Evolutionary conservation across 1,140 invertebrate genomes (phyloP), one percentile per base, ranked within the genome.

Genomic region (Rhopalosiphum maidis): DNA sequence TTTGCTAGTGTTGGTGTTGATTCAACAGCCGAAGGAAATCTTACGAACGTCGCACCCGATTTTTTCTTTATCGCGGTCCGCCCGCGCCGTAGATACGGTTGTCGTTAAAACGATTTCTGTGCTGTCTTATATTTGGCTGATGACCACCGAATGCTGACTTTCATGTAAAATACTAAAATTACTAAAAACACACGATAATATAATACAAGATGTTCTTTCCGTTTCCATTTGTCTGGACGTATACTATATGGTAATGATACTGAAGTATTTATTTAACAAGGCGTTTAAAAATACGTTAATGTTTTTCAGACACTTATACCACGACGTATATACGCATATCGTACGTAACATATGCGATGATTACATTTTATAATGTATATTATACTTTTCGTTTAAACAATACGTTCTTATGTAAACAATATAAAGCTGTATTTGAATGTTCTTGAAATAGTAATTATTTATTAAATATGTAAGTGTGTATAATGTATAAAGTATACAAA

Each of bases 181-280:
- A 77, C n/a, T 77, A 6, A 77, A 77, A 77, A n/a, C 60, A 77
- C 18, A 5, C 21, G n/a, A 77, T 77, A n/a, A 77, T 77, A n/a
- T 68, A 68, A n/a, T n/a, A 77, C 11, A 77, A 77, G 60, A 77
- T 77, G 30, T 77, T n/a, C 4, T 77, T 77, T 77, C 30, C 30
- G 18, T 77, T 77, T 77, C n/a, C 60, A 77, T 77, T 77, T 35
- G 60, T 77, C 60, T 77, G n/a, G 60, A 77, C 60, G 60, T 77
- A 77, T 77, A 77, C 41, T 41, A 41, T 41, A 77, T n/a, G 15
- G 15, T 77, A 15, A 77, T n/a, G 60, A n/a, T 77, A 77, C 60
- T 77, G 60, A 77, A 77, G 60, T 77, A 77, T 77, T 77, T 77
- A n/a, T 77, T 77, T 77, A 77, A 77, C 60, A 77, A 77, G 60